Conservation (phyloP, 2,888 invertebrate genomes). For the Cataglyphis cursor region DNA sequence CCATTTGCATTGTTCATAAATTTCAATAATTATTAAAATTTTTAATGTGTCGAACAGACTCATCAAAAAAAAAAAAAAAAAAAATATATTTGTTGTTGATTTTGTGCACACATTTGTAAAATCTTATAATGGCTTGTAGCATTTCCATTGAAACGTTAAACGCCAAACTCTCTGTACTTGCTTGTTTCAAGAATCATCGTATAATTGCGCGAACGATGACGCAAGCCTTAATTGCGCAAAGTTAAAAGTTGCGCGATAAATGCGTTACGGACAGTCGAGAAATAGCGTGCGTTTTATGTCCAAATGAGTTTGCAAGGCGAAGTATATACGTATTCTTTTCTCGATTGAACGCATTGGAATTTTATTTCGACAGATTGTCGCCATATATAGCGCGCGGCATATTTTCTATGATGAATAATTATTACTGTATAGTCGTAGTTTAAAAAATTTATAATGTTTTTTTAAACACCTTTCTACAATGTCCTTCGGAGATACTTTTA, state of each 20-base stretch:
- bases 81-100: not conserved
- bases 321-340: slow-evolving; percentile 28
- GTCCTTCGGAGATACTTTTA: not conserved
- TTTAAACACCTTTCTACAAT: not conserved
- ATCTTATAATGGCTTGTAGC: not conserved
- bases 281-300: slow-evolving; percentile 32
- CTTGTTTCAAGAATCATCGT: slow-evolving; percentile 14
- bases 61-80: slow-evolving; percentile 6
- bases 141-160: slow-evolving; percentile 26
- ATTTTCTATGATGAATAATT: not conserved
- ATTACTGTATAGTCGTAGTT: not conserved
- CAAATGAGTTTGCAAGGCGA: slow-evolving; percentile 45
- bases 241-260: slow-evolving; percentile 56
- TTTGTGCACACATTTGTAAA: not conserved
- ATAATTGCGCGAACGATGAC: slow-evolving; percentile 40
- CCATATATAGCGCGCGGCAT: not conserved
- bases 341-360: slow-evolving; percentile 43
- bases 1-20: not conserved
- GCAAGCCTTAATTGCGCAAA: slow-evolving; percentile 68
- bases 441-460: not conserved
- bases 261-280: slow-evolving; percentile 36
- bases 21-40: not conserved
- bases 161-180: slow-evolving; percentile 36
- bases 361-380: not conserved
- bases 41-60: not conserved